Evolutionary conservation across 2,113 vertebrate species (phyloP), one percentile per base, ranked within the genome.

Genomic region (Tetrax tetrax): DNA sequence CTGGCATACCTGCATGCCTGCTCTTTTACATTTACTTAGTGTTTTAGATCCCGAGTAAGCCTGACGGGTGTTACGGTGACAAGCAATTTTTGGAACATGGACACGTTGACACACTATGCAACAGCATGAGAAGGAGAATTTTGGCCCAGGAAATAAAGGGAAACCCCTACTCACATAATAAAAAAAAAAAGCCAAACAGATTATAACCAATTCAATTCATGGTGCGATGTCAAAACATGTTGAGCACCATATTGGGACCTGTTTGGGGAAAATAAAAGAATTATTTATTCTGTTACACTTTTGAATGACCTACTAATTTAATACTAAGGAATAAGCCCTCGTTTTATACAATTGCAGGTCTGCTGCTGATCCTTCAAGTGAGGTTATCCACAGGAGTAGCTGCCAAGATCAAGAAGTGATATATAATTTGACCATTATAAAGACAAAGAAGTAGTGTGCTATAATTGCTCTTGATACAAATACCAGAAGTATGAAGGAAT

Each of bases 141-240:
- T 70, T 78, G 68, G 68, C 71, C 51, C 60, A 70, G 60, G 48
- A 81, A 96, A 90, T 61, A 65, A 89, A 89, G 54, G 82, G 68
- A 95, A 90, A 70, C 14, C 64, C 37, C 56, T 41, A 25, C 43
- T 87, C 53, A 75, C 80, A 27, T 14, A 74, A 93, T 22, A 83
- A 87, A 80, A 87, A 87, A 80, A 87, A 71, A 51, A 45, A 9
- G 33, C 65, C 61, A 87, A 89, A 78, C 80, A 87, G 84, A 93
- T 83, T 78, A 81, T 69, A 95, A 79, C n/a, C 61, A 93, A 85
- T 59, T 91, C 84, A 82, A 2, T 45, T 35, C 78, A 77, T n/a
- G 25, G 79, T 38, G 64, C 77, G 82, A 92, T 81, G 71, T 83
- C 79, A 93, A 89, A 95, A 96, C 66, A 63, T 35, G 75, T 86